Base-by-base conservation (phyloP, 2,113 vertebrate species). In the Cinclus mexicanus region DNA sequence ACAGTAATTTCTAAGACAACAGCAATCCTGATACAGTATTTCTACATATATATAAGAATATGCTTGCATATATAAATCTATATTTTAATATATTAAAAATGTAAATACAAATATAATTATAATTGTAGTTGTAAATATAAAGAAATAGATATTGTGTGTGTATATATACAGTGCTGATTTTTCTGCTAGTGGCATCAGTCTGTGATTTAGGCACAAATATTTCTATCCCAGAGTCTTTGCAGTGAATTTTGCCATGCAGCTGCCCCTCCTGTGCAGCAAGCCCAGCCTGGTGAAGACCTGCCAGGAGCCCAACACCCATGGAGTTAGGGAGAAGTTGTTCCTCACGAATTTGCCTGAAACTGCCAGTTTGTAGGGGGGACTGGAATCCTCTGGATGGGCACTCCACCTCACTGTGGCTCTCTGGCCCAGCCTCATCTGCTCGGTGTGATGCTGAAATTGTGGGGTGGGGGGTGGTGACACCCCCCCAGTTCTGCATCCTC, bases 391-490 rank as follows among this genome's bases (percentile, higher is more conserved):
- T 26, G 75, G 31, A 28, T 4, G 5, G 37, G 12, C 3, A 1
- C 31, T 50, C 17, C 29, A 74, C 11, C 33, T 81, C 0, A 0
- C 55, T 5, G 5, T 5, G 50, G 68, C 67, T 79, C 19, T 70
- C 67, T 9, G 29, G 33, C 49, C 61, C 60, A 31, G 83, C 44
- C 29, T 56, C 60, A 21, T 31, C 24, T 0, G 1, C 86, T 41
- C 2, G 0, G 2, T 10, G 12, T 16, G 74, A 23, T 46, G 61
- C 78, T 1, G 1, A 50, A 74, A 35, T 61, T 0, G 0, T 26
- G 47, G 61, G 15, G 26, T 12, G 44, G n/a, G 28, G 47, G 46
- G n/a, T 10, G 28, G 21, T 5, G 20, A 76, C 35, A 37, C 35
- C 13, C 17, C 9, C 39, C 33, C 14, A 0, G 7, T 9, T 31